Base-by-base conservation (phyloP, 2,797 vertebrate species). In the Enteromius unitaeniatus region DNA sequence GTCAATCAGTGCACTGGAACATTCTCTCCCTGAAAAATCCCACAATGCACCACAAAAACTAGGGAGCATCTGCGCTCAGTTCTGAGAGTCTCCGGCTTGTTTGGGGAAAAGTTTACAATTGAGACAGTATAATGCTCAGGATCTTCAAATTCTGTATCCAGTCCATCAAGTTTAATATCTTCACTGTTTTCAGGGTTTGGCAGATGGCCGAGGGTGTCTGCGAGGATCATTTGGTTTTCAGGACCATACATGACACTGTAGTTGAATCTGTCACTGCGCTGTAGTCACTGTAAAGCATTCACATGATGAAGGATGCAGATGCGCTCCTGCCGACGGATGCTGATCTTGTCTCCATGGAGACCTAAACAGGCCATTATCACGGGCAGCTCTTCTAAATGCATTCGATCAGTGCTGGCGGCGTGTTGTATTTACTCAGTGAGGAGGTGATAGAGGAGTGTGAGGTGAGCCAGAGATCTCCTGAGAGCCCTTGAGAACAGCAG, bases 281-380 rank as follows among this genome's bases (percentile, higher is more conserved):
- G 11, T 64, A 45, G 8, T 51, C 45, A 2, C 10, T 23, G 60
- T 62, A 28, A 28, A 28, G 14, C n/a, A 15, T 28, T 31, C 19
- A 17, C 69, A 10, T 7, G 21, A 76, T 31, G 9, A 37, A 47
- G 62, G 65, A 78, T 34, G 34, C 13, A 53, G 13, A 53, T 17
- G 77, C 13, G 1, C 28, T 51, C 47, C 53, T 78, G 4, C 11
- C 26, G 19, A n/a, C 28, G 64, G 64, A 79, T 55, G 34, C 65
- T 8, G 34, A 4, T 42, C 76, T 84, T 14, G 23, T 87, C 65
- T 67, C 83, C 80, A 87, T 87, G 83, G 84, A 78, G 53, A 87
- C 83, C 31, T 47, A 37, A 65, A 65, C 80, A 83, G 76, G 64
- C 45, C 17, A 60, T 82, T 55, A 70, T 67, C 73, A 40, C 0